phyloP scores from a whole-genome alignment of 2,113 vertebrate genomes.

The Halichoerus grypus region DNA sequence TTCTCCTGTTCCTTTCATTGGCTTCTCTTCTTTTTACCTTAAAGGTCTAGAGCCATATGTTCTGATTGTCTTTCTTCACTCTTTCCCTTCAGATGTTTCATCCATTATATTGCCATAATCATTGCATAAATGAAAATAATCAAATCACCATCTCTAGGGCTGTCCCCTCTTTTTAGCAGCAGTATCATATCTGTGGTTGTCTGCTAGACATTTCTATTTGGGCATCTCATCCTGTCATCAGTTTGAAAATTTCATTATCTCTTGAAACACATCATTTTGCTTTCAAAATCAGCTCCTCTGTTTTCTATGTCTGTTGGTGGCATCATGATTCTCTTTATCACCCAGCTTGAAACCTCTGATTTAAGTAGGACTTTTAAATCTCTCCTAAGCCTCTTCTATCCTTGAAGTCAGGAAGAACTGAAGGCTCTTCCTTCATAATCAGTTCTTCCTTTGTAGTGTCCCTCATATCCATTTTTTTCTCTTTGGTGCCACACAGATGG shows the following conservation, averaged over 20 bases:
- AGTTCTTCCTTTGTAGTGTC: not conserved
- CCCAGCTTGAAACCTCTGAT: not conserved
- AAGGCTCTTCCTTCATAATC: not conserved
- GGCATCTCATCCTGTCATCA: not conserved
- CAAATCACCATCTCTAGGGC: not conserved
- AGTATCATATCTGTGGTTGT: not conserved
- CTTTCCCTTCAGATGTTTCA: conserved; percentile 5
- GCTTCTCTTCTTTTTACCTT: not conserved
- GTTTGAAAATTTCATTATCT: not conserved
- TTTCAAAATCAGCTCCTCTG: conserved; percentile 20
- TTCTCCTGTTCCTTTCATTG: not conserved
- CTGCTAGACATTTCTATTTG: conserved; percentile 7
- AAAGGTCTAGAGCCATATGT: not conserved
- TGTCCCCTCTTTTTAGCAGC: not conserved
- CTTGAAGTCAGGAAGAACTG: not conserved
- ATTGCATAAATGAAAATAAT: conserved; percentile 35
- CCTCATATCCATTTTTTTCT: not conserved
- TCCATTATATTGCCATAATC: not conserved
- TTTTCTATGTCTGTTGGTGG: conserved; percentile 9
- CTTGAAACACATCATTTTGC: conserved; percentile 10
- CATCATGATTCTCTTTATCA: not conserved
- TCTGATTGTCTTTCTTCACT: not conserved
- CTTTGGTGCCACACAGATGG: not conserved
- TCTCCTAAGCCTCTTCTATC: not conserved
- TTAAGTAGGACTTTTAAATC: not conserved